Evolutionary conservation across 2,888 invertebrate species (phyloP).

Genomic region (Clivina fossor): DNA sequence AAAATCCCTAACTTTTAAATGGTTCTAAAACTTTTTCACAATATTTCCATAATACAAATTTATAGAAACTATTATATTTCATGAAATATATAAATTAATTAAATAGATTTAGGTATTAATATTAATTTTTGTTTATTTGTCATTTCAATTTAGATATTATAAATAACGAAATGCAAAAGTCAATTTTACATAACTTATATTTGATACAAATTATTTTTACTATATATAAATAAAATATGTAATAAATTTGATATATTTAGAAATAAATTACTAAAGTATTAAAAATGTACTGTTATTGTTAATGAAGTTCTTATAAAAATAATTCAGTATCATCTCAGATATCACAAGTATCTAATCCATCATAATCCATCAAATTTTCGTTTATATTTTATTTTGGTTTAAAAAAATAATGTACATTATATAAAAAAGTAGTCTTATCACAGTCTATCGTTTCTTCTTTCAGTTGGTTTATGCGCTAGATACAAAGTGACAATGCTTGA

Average conservation of each 20-base stretch:
- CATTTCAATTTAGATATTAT: background rate
- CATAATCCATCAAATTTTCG: too few relatives aligned
- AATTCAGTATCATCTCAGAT: background rate
- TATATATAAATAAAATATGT: too few relatives aligned
- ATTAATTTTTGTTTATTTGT: background rate
- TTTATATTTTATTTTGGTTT: too few relatives aligned
- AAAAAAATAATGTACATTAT: too few relatives aligned
- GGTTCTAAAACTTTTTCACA: background rate
- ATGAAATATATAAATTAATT: background rate
- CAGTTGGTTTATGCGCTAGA: slow-evolving; percentile 80
- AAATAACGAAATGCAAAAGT: slow-evolving; percentile 1
- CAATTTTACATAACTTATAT: too few relatives aligned
- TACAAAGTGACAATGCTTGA: slow-evolving; percentile 95
- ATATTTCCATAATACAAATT: background rate
- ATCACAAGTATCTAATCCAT: background rate
- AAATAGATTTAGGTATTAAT: background rate
- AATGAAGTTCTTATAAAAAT: slow-evolving; percentile 4
- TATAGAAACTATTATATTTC: background rate
- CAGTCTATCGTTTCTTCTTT: slow-evolving; percentile 37
- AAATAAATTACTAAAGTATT: too few relatives aligned
- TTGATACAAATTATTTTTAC: too few relatives aligned
- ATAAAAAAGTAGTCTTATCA: slow-evolving; percentile 30
- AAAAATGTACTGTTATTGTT: too few relatives aligned
- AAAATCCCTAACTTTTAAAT: slow-evolving; percentile 19
- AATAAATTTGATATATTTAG: too few relatives aligned